Evolutionary conservation across 1,140 invertebrate genomes (phyloP).

Genomic region (Ceratoteleas bidentatus): DNA sequence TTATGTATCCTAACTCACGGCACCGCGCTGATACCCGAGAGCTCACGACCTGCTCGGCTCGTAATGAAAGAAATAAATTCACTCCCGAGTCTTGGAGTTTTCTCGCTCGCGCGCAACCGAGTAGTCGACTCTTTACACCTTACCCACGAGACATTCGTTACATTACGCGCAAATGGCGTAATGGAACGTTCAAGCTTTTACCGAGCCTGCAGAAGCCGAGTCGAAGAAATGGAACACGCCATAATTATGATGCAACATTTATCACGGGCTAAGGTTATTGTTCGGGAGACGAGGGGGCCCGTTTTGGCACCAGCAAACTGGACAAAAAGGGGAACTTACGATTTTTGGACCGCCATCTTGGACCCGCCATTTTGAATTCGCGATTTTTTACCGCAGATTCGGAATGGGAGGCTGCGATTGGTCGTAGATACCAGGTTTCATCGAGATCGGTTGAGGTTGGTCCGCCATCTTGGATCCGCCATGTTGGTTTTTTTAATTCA

Average conservation of each 20-base stretch:
- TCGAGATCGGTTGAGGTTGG: no score
- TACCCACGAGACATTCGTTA: constrained; percentile 71
- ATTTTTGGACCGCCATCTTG: no score
- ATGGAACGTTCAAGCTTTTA: constrained; percentile 72
- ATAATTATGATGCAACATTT: constrained; percentile 59
- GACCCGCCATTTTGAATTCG: no score
- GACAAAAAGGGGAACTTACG: no score
- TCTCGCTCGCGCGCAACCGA: constrained; percentile 56
- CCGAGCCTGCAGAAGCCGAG: constrained; percentile 55
- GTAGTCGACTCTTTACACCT: constrained; percentile 69
- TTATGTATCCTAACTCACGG: constrained; percentile 80
- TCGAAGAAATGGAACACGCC: constrained; percentile 63
- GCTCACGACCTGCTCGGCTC: constrained; percentile 79
- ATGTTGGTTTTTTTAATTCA: no score
- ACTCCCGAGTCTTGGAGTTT: constrained; percentile 71
- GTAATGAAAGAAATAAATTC: constrained; percentile 83
- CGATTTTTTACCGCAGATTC: no score
- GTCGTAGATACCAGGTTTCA: no score
- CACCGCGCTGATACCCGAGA: constrained; percentile 81
- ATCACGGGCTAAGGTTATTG: constrained; percentile 11
- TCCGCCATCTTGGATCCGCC: no score
- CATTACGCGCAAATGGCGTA: constrained; percentile 72
- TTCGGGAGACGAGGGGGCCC: not conserved
- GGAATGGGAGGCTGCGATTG: no score
- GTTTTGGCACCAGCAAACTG: not conserved